Evolutionary conservation across 2,888 invertebrate genomes (phyloP).

Genomic region (Thysanoteuthis rhombus): DNA sequence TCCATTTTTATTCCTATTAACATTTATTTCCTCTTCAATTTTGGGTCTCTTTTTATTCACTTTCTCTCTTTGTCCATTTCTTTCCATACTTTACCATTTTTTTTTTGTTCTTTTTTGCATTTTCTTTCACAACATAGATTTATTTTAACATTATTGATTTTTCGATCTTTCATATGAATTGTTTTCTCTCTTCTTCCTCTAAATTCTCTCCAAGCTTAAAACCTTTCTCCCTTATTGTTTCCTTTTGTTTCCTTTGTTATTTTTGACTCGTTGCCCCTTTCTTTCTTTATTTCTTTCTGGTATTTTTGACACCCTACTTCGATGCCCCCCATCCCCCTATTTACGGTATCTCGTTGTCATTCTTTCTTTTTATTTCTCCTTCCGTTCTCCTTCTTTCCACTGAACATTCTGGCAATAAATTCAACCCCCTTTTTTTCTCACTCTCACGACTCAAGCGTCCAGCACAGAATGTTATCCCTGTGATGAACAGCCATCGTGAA

Average conservation of each 20-base stretch:
- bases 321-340: not conserved
- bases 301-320: too few species aligned
- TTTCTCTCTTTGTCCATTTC: not conserved
- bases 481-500: not conserved
- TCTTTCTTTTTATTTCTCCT: rapidly evolving
- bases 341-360: not conserved
- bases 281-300: too few species aligned
- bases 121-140: too few species aligned
- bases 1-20: too few species aligned
- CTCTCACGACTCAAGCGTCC: not conserved
- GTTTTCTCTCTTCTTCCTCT: too few species aligned
- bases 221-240: too few species aligned
- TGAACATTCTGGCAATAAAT: not conserved
- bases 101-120: not conserved
- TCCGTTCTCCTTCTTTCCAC: not conserved
- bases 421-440: not conserved
- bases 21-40: too few species aligned
- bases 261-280: too few species aligned
- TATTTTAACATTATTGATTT: too few species aligned
- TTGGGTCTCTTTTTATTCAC: not conserved
- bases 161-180: too few species aligned
- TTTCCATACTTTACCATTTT: not conserved
- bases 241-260: too few species aligned
- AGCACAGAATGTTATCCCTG: not conserved
- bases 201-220: too few species aligned